A percentile compares a stretch with the other conserved stretches of the same genome.
Evolutionary conservation across 2,113 vertebrate species (phyloP).

Genomic region (Oryzias melastigma): DNA sequence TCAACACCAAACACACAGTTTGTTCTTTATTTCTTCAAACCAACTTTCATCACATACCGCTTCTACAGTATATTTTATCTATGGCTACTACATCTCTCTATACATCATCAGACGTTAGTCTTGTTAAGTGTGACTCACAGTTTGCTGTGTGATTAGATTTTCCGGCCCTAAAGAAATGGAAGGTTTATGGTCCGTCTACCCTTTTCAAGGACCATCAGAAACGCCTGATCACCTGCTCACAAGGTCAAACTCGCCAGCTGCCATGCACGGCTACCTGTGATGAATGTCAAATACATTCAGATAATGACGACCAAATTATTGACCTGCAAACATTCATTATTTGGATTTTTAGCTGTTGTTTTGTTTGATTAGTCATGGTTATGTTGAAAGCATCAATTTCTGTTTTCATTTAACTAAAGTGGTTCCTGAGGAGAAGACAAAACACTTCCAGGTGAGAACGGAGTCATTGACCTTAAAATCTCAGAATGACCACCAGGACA

Average conservation of each 20-base stretch:
- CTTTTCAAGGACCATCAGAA: slow-evolving; percentile 58
- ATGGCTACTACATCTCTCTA: neutral
- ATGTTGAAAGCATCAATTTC: no score
- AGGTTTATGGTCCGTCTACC: slow-evolving; percentile 40
- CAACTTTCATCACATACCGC: neutral
- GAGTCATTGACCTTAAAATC: no score
- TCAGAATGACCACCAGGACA: no score
- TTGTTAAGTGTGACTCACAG: slow-evolving; percentile 43
- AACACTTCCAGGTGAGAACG: no score
- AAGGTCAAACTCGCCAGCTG: slow-evolving; percentile 1
- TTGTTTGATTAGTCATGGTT: no score
- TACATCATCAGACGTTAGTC: slow-evolving; percentile 22
- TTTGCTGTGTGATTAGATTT: slow-evolving; percentile 34
- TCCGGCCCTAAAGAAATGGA: slow-evolving; percentile 23
- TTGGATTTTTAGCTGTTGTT: no score
- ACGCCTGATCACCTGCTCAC: slow-evolving; percentile 11
- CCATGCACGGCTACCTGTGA: slow-evolving; percentile 16
- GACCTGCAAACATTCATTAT: no score
- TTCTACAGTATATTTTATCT: slow-evolving; percentile 29
- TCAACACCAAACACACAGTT: no score
- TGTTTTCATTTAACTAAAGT: no score
- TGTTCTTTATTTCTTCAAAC: no score
- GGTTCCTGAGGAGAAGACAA: no score
- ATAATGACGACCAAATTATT: no score
- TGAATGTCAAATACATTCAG: slow-evolving; percentile 15